These are phyloP conservation scores for Drosophila micromelanica DNA, from an alignment of 1,140 invertebrate species.

Conservation along the genomic window DNA sequence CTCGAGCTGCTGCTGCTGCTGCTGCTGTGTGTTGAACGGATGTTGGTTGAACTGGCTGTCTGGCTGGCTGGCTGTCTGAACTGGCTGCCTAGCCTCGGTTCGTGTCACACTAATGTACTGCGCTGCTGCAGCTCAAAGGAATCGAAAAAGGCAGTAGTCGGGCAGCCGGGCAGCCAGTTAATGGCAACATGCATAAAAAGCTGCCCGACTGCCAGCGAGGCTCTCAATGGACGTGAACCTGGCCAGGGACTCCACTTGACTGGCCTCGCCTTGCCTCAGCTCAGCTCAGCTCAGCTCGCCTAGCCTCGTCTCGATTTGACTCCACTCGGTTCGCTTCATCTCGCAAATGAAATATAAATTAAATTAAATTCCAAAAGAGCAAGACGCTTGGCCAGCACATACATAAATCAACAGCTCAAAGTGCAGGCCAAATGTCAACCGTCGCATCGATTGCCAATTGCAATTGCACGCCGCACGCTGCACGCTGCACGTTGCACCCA, in stretches of 20 bases:
- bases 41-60: background rate
- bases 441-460: conserved; percentile 35
- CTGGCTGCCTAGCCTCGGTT: background rate
- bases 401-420: conserved; percentile 64
- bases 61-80: background rate
- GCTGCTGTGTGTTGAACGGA: background rate
- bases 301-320: conserved; percentile 7
- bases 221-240: conserved; percentile 17
- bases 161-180: conserved; percentile 48
- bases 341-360: conserved; percentile 75
- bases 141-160: conserved; percentile 16
- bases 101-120: conserved; percentile 48
- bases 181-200: conserved; percentile 71
- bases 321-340: conserved; percentile 12
- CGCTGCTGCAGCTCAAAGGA: conserved; percentile 44
- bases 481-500: conserved; percentile 1
- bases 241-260: conserved; percentile 19
- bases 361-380: conserved; percentile 72
- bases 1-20: conserved; percentile 16
- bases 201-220: conserved; percentile 8
- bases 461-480: background rate
- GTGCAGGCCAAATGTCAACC: conserved; percentile 54
- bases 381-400: conserved; percentile 46
- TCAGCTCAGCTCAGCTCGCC: conserved; percentile 2
- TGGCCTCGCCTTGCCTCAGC: background rate